Evolutionary conservation across 1,140 invertebrate species (phyloP).

Genomic region (Dreissena rostriformis): DNA sequence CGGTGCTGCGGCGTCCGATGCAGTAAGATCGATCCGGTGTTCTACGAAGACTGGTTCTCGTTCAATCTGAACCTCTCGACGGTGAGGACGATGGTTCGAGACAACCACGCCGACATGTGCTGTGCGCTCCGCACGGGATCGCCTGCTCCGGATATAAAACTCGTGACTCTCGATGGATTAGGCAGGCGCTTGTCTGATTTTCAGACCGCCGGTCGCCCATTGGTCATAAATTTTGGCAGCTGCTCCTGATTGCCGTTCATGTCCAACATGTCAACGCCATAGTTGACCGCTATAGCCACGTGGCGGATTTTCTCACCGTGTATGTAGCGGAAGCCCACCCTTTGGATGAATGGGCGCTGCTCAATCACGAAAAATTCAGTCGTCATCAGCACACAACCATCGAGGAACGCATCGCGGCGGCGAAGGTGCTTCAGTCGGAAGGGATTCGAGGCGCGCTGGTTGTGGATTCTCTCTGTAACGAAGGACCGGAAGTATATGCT

Average conservation of each 20-base stretch:
- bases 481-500: constrained; percentile 47
- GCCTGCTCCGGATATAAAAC: constrained; percentile 13
- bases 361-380: constrained; percentile 30
- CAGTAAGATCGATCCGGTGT: constrained; percentile 13
- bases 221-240: constrained; percentile 45
- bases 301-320: constrained; percentile 48
- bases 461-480: constrained; percentile 61
- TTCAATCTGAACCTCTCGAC: constrained; percentile 16
- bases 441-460: constrained; percentile 42
- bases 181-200: not conserved
- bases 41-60: constrained; percentile 37
- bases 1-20: not conserved
- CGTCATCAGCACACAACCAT: constrained; percentile 47
- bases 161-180: constrained; percentile 5
- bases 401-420: constrained; percentile 55
- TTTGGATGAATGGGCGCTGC: constrained; percentile 32
- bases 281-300: not conserved
- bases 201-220: constrained; percentile 20
- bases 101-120: constrained; percentile 3
- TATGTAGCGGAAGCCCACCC: constrained; percentile 47
- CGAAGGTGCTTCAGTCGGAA: constrained; percentile 32
- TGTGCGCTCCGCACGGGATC: not conserved
- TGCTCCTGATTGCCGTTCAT: constrained; percentile 24
- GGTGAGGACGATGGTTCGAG: constrained; percentile 21
- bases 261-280: too few relatives aligned